A percentile compares a stretch with the other conserved stretches of the same genome.
phyloP scores from a whole-genome alignment of 2,888 invertebrate genomes.

The Drosophila colorata region DNA sequence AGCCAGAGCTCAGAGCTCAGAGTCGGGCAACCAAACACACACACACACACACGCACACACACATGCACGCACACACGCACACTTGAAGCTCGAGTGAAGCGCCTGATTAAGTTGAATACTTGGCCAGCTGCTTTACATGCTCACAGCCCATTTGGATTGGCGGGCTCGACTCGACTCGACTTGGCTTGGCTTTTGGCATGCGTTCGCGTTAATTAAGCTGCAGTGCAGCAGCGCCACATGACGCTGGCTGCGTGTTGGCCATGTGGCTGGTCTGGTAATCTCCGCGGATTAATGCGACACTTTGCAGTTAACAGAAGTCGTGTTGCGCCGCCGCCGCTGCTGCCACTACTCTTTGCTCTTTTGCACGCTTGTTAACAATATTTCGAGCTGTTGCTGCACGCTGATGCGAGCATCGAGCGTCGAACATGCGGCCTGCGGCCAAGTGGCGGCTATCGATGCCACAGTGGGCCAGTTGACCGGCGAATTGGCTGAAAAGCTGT shows the following conservation, averaged over 20 bases:
- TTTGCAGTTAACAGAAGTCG: slow-evolving; percentile 66
- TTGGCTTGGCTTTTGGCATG: slow-evolving; percentile 67
- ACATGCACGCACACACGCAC: neutral
- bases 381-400: slow-evolving; percentile 64
- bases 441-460: slow-evolving; percentile 43
- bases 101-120: slow-evolving; percentile 75
- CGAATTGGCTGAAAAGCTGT: slow-evolving; percentile 9
- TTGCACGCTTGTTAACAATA: slow-evolving; percentile 76
- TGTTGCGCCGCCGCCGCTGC: slow-evolving; percentile 46
- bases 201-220: slow-evolving; percentile 76
- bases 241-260: slow-evolving; percentile 56
- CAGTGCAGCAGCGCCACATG: slow-evolving; percentile 40
- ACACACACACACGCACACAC: neutral
- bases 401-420: slow-evolving; percentile 24
- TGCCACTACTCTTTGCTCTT: slow-evolving; percentile 53
- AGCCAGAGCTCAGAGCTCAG: slow-evolving; percentile 29
- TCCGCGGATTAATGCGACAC: slow-evolving; percentile 78
- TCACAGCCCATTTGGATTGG: slow-evolving; percentile 33
- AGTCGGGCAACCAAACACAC: too few relatives aligned
- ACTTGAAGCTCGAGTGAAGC: slow-evolving; percentile 34
- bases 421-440: slow-evolving; percentile 72
- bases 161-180: slow-evolving; percentile 16
- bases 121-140: slow-evolving; percentile 54
- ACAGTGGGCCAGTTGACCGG: slow-evolving; percentile 35
- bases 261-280: slow-evolving; percentile 71